Conservation (phyloP, 2,797 vertebrate species). For the Mormyrops attenuatus region DNA sequence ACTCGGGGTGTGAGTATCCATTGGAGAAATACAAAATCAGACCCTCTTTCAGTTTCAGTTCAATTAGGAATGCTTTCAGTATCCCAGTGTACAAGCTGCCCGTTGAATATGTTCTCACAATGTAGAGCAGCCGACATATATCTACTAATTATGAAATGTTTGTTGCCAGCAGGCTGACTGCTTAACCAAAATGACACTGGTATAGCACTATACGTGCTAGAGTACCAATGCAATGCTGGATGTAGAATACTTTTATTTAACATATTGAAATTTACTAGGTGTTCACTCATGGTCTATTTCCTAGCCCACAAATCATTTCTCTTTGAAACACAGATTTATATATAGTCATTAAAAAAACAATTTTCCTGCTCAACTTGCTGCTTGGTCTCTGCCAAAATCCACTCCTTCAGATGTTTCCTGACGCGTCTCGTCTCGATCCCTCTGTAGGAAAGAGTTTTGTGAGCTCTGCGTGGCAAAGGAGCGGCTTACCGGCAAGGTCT, state of each 20-base stretch:
- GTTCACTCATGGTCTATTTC: background rate
- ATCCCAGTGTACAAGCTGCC: background rate
- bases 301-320: background rate
- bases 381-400: background rate
- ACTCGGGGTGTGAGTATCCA: background rate
- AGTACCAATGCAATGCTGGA: background rate
- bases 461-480: conserved; percentile 79
- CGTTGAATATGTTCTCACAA: background rate
- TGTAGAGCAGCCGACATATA: background rate
- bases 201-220: background rate
- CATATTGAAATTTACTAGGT: background rate
- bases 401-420: background rate
- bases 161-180: background rate
- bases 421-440: background rate
- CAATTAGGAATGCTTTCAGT: background rate
- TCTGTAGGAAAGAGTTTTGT: conserved; percentile 76
- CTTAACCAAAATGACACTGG: background rate
- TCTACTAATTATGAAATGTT: background rate
- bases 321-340: background rate
- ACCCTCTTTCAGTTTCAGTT: background rate
- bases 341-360: background rate
- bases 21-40: background rate
- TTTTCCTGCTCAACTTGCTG: background rate
- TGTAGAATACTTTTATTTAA: background rate
- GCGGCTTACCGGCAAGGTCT: conserved; percentile 73